These are phyloP conservation scores for Orussus abietinus DNA, from an alignment of 1,140 invertebrate genomes.

Conservation along the genomic window DNA sequence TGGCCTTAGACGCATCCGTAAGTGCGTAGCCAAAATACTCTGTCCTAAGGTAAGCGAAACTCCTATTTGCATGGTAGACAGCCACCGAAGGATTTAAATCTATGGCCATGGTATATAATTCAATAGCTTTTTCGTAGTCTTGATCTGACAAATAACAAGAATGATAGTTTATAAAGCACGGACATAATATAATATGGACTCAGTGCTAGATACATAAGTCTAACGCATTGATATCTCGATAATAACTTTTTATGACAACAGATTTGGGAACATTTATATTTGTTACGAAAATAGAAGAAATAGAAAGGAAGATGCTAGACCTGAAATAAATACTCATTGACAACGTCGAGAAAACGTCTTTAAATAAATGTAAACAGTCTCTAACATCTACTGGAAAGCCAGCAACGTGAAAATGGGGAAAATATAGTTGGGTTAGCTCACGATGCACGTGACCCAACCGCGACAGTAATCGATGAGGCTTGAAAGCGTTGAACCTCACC, in stretches of 20 bases:
- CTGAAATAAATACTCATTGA: no score
- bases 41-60: conserved; percentile 87
- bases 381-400: no score
- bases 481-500: no score
- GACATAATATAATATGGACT: no score
- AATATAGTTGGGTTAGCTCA: conserved; percentile 39
- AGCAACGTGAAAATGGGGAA: no score
- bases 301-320: no score
- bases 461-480: conserved; percentile 5
- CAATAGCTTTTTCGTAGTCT: conserved; percentile 84
- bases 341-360: no score
- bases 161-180: conserved; percentile 14
- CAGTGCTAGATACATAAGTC: no score
- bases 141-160: conserved; percentile 67
- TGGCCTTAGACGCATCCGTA: conserved; percentile 85
- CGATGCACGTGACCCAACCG: conserved; percentile 32
- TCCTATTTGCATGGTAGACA: conserved; percentile 89
- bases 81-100: conserved; percentile 78
- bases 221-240: conserved; percentile 2
- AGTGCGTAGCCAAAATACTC: conserved; percentile 94
- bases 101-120: conserved; percentile 89
- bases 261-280: no score
- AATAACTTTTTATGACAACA: neutral
- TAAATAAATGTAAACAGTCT: no score
- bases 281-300: no score